phyloP scores from a whole-genome alignment of 2,113 vertebrate genomes.

The Aldabrachelys gigantea region DNA sequence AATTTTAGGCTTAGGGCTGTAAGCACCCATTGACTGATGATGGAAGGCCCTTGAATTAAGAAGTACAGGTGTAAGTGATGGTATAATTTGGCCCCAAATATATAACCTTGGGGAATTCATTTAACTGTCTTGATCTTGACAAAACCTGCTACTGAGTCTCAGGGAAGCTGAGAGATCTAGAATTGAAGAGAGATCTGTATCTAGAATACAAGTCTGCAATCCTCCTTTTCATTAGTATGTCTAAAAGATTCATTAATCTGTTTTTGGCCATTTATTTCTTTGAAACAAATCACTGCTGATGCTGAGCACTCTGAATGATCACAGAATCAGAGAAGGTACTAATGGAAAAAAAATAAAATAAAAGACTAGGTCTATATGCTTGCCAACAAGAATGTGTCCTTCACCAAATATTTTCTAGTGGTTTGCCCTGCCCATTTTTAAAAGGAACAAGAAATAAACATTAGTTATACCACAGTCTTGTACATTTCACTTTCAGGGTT shows the following conservation, averaged over 20 bases:
- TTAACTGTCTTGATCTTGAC: background rate
- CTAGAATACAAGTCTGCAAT: background rate
- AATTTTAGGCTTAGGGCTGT: background rate
- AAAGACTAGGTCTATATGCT: background rate
- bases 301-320: background rate
- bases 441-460: background rate
- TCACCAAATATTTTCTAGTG: background rate
- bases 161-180: background rate
- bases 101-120: background rate
- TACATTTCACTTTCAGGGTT: background rate
- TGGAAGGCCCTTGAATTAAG: background rate
- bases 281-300: background rate
- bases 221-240: background rate
- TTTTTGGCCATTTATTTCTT: background rate
- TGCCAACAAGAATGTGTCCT: background rate
- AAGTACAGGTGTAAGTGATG: background rate
- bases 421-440: background rate
- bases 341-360: background rate
- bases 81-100: background rate
- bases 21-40: fast-evolving
- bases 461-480: background rate
- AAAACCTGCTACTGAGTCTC: background rate
- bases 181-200: background rate
- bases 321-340: background rate
- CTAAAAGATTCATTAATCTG: background rate